Evolutionary conservation across 2,888 invertebrate species (phyloP).

Genomic region (Oasisia sp.): DNA sequence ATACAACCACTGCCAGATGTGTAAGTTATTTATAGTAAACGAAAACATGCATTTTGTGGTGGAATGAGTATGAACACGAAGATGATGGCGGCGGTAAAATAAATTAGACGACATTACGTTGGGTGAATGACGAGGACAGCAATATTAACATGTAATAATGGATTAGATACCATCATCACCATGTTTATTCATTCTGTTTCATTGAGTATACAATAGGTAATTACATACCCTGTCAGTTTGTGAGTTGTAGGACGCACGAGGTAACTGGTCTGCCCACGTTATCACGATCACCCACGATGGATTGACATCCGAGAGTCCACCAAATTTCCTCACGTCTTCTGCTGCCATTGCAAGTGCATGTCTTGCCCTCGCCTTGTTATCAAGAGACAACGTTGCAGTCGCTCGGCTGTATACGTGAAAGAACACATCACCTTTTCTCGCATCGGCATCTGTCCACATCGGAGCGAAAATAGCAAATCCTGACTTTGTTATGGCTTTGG

Average conservation of each 20-base stretch:
- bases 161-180: too few species aligned
- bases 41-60: too few species aligned
- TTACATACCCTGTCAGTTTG: neutral
- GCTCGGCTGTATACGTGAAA: neutral
- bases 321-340: neutral
- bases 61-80: too few species aligned
- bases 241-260: neutral
- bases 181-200: too few species aligned
- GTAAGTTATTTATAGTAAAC: too few species aligned
- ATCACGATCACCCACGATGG: neutral
- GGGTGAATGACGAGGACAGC: too few species aligned
- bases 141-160: too few species aligned
- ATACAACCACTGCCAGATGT: too few species aligned
- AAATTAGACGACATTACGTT: too few species aligned
- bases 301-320: neutral
- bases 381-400: neutral
- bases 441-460: neutral
- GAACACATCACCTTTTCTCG: neutral
- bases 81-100: too few species aligned
- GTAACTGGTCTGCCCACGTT: neutral
- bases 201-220: too few species aligned
- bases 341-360: neutral
- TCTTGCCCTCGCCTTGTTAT: constrained; percentile 3
- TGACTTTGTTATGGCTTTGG: neutral
- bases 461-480: neutral